phyloP scores from a whole-genome alignment of 2,888 invertebrate genomes.

The Drosophila meridiana region DNA sequence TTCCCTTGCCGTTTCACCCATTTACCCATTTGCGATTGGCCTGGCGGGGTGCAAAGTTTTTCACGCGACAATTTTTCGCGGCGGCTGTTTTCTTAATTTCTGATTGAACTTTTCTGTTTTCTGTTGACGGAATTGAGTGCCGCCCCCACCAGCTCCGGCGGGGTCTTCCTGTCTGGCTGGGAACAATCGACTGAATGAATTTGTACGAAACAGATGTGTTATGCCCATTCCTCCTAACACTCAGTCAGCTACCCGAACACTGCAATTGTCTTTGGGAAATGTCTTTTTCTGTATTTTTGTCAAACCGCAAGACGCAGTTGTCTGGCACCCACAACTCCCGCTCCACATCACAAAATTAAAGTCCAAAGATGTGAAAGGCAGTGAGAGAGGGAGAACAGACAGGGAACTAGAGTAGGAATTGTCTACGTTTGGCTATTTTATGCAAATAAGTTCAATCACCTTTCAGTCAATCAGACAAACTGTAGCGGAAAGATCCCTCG shows the following conservation, averaged over 20 bases:
- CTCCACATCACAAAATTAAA: constrained; percentile 56
- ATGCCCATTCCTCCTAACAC: constrained; percentile 14
- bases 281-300: constrained; percentile 60
- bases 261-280: constrained; percentile 63
- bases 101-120: constrained; percentile 82
- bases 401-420: constrained; percentile 13
- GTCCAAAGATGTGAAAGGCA: constrained; percentile 32
- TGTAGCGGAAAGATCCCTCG: constrained; percentile 45
- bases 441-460: constrained; percentile 80
- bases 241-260: constrained; percentile 1
- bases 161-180: constrained; percentile 35
- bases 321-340: constrained; percentile 38
- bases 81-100: constrained; percentile 81
- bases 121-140: constrained; percentile 74
- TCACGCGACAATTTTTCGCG: constrained; percentile 69
- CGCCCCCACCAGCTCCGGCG: constrained; percentile 11
- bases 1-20: constrained; percentile 51
- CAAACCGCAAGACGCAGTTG: constrained; percentile 65
- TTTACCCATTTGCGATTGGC: constrained; percentile 29
- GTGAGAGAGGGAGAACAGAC: neutral
- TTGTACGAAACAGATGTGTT: constrained; percentile 77
- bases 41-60: constrained; percentile 54
- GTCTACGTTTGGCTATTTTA: constrained; percentile 63
- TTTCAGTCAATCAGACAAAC: constrained; percentile 68
- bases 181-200: constrained; percentile 75